Conservation (phyloP, 2,797 vertebrate species). For the Smutsia gigantea region DNA sequence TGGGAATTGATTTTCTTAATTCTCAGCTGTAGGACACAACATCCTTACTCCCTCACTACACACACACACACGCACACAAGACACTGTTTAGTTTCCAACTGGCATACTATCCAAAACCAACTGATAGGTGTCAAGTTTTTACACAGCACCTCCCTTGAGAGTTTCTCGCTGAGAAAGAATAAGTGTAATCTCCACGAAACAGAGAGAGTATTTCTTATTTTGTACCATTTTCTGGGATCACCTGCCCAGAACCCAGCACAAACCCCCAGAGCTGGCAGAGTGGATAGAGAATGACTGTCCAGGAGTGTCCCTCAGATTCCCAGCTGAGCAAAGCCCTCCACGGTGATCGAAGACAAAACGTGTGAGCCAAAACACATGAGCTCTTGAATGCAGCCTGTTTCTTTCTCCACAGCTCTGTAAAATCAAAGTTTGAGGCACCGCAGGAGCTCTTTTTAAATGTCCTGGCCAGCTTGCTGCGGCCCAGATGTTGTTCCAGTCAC, state of each 20-base stretch:
- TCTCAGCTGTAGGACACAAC: background rate
- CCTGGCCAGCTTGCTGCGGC: constrained; percentile 85
- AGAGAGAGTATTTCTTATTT: constrained; percentile 18
- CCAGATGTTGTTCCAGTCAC: constrained; percentile 87
- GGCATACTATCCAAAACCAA: constrained; percentile 11
- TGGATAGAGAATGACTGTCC: background rate
- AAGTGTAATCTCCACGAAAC: constrained; percentile 51
- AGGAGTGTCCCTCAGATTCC: constrained; percentile 13
- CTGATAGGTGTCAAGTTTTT: constrained; percentile 41
- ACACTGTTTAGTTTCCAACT: constrained; percentile 29
- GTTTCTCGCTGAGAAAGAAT: constrained; percentile 43
- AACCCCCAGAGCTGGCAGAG: background rate
- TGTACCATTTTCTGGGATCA: background rate
- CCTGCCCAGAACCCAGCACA: background rate
- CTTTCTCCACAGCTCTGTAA: constrained; percentile 86
- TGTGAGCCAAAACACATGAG: constrained; percentile 85
- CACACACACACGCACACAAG: background rate
- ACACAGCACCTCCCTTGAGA: background rate
- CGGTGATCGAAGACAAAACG: constrained; percentile 74
- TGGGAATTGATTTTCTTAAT: background rate
- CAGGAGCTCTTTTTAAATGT: constrained; percentile 88
- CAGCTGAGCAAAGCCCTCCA: constrained; percentile 72
- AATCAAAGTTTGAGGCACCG: constrained; percentile 88
- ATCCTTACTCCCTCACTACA: background rate
- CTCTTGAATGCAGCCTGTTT: constrained; percentile 81